These are phyloP conservation scores for Fregetta grallaria DNA, from an alignment of 2,113 vertebrate species.

Conservation along the genomic window DNA sequence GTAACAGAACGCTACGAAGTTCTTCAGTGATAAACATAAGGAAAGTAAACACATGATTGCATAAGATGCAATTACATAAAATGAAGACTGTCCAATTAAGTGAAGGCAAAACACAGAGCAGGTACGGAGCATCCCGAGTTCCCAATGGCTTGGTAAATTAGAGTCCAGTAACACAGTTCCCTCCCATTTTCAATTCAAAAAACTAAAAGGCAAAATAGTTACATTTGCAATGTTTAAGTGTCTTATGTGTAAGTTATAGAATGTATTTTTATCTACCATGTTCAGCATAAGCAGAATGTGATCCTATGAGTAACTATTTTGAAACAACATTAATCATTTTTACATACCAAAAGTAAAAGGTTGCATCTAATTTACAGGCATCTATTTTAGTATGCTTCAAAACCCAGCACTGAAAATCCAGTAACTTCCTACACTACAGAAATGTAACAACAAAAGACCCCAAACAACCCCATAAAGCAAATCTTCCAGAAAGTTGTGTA, in stretches of 20 bases:
- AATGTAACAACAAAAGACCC: not conserved
- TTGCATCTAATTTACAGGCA: conserved; percentile 2
- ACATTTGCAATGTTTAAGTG: not conserved
- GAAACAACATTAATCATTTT: conserved; percentile 22
- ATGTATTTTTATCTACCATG: not conserved
- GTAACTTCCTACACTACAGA: not conserved
- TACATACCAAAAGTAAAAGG: conserved; percentile 20
- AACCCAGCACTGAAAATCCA: not conserved
- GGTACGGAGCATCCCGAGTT: not conserved
- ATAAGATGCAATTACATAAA: conserved; percentile 29
- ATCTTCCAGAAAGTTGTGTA: not conserved
- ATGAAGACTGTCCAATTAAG: not conserved
- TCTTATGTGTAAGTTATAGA: not conserved
- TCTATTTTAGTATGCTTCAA: not conserved
- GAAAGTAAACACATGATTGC: conserved; percentile 27
- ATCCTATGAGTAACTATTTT: not conserved
- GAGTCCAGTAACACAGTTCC: not conserved
- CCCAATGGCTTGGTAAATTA: not conserved
- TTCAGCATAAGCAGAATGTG: not conserved
- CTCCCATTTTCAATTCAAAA: not conserved
- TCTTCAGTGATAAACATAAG: not conserved
- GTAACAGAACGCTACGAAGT: not conserved
- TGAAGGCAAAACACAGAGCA: not conserved
- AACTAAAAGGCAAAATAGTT: not conserved
- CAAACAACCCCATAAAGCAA: not conserved